Evolutionary conservation across 2,797 vertebrate species (phyloP), one percentile per base, ranked within the genome.

Genomic region (Sylvia borin): DNA sequence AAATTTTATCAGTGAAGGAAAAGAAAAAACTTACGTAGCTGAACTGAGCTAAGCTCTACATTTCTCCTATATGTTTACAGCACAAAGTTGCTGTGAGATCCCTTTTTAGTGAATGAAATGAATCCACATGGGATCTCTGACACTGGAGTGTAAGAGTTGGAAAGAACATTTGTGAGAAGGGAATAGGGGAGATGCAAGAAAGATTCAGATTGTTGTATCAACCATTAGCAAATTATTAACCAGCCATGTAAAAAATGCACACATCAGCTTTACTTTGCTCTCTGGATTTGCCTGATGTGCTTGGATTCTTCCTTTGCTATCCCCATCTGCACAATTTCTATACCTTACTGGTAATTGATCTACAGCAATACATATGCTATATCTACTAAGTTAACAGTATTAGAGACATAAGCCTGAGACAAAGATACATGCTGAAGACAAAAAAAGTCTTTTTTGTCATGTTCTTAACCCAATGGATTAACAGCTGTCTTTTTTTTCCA

Each of bases 101-200:
- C 21, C 16, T 58, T 58, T 58, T 16, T 21, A 61, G 25, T 2
- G 2, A 70, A 26, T 70, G 14, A 36, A 48, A 19, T 2, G 0
- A 58, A 58, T 80, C 72, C 22, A 19, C 7, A 5, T 10, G 19
- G 34, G 26, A 13, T 83, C 27, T 75, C 25, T 42, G 22, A 53
- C 0, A 0, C 26, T 74, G 22, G 13, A 34, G 5, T n/a, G 4
- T 43, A 73, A 83, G 47, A 88, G 43, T 34, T 34, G 19, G 18
- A 83, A 32, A 57, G 42, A 45, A 68, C 32, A 45, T 26, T 10
- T 83, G 34, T 54, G 31, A 68, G n/a, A 7, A 42, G 47, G 18
- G 14, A 85, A 42, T 26, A 9, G 7, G 5, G 9, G 17, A 57
- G 22, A 22, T 17, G 17, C 13, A 70, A 53, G 32, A 60, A 60